phyloP scores from a whole-genome alignment of 2,888 invertebrate genomes.

The Drosophila formosana region DNA sequence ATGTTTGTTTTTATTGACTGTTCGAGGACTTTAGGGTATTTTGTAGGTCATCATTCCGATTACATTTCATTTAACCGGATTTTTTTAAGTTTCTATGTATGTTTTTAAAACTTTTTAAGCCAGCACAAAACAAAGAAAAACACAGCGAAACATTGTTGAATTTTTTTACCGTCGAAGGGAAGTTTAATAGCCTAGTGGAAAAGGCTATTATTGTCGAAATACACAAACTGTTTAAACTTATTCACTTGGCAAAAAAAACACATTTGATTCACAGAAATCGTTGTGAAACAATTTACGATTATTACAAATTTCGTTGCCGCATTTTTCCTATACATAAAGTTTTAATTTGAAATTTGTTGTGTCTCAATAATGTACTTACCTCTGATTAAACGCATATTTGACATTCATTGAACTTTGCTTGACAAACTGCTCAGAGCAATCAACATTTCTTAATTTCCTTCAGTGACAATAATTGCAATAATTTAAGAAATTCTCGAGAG shows the following conservation, averaged over 20 bases:
- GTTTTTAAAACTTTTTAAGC: slow-evolving; percentile 3
- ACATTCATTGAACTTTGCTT: neutral
- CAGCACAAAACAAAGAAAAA: neutral
- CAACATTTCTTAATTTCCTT: too few relatives aligned
- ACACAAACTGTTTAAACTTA: neutral
- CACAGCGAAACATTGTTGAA: neutral
- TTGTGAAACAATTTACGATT: neutral
- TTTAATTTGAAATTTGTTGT: too few relatives aligned
- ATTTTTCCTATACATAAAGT: too few relatives aligned
- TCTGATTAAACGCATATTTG: neutral
- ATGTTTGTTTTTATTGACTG: neutral
- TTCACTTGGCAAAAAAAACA: neutral
- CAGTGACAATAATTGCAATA: slow-evolving; percentile 6
- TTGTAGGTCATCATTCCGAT: too few relatives aligned
- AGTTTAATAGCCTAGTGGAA: neutral
- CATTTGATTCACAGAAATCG: neutral
- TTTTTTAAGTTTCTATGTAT: slow-evolving; percentile 1
- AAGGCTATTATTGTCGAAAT: neutral
- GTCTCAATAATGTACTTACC: neutral
- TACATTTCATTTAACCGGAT: neutral
- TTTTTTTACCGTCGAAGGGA: neutral
- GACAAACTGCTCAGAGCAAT: neutral
- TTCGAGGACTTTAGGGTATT: neutral
- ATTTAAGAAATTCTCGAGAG: neutral
- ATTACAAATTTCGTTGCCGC: neutral